phyloP scores from a whole-genome alignment of 2,888 invertebrate species.

The Thymelicus sylvestris region DNA sequence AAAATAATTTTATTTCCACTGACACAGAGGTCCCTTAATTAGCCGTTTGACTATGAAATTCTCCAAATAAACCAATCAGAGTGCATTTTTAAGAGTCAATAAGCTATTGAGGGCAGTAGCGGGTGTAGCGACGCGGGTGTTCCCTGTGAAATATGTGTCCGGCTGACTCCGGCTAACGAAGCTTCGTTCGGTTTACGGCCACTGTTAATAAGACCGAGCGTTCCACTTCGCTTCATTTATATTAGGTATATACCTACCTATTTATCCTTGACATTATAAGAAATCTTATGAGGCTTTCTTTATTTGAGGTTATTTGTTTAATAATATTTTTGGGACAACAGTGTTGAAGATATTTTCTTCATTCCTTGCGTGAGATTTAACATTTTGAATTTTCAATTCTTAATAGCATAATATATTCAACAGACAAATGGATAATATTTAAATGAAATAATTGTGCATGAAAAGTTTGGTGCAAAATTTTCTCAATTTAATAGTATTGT shows the following conservation, averaged over 20 bases:
- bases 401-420: too few relatives aligned
- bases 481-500: too few relatives aligned
- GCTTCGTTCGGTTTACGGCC: slow-evolving; percentile 49
- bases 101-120: slow-evolving; percentile 37
- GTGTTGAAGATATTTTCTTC: too few relatives aligned
- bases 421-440: too few relatives aligned
- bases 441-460: too few relatives aligned
- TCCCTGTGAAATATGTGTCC: slow-evolving; percentile 57
- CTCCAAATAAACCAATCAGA: slow-evolving; percentile 18
- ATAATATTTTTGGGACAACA: too few relatives aligned
- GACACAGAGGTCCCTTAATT: not conserved
- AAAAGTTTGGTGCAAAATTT: too few relatives aligned
- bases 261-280: slow-evolving; percentile 18
- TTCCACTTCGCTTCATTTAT: slow-evolving; percentile 23
- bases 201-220: slow-evolving; percentile 58
- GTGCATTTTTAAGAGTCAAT: slow-evolving; percentile 6
- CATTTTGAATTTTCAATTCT: too few relatives aligned
- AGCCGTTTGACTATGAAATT: not conserved
- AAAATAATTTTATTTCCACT: not conserved
- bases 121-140: slow-evolving; percentile 56
- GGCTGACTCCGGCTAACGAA: slow-evolving; percentile 47
- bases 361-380: too few relatives aligned
- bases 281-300: not conserved
- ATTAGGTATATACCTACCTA: too few relatives aligned
- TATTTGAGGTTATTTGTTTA: not conserved